Evolutionary conservation across 2,888 invertebrate species (phyloP), one percentile per base, ranked within the genome.

Genomic region (Strigamia crassipes): DNA sequence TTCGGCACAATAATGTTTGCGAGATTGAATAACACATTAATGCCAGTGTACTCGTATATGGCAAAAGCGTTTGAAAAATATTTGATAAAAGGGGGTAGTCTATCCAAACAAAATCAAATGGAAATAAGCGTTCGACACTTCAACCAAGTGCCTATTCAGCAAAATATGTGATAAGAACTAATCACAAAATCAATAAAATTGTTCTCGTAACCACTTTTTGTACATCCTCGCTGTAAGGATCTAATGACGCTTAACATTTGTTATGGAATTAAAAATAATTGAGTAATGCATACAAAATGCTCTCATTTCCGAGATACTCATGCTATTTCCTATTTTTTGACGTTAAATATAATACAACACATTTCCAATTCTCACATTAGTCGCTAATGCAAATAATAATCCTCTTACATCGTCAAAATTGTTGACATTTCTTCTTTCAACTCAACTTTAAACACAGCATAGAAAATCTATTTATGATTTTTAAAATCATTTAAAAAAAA

Each of bases 91-190:
- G 10, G 0, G 13, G 73, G 23, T 1, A 12, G 23, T 2, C 31
- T 31, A 73, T 31, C 73, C 61, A 73, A 73, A n/a, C n/a, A n/a
- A 73, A 73, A 73, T 73, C 73, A 73, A 73, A 73, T 73, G 23
- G 27, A 31, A 73, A 27, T 73, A 27, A 15, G 31, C 12, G 5
- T 13, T 27, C 73, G 31, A 73, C 27, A 73, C n/a, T 73, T 2
- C 73, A 73, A 73, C 73, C 56, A 56, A 56, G 21, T 73, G 73
- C 31, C 73, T 73, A 73, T 73, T 73, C 73, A 73, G 73, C 73
- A 73, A 31, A 9, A 8, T 27, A 73, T 31, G 73, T 73, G 73
- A 73, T 73, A 73, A 73, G 73, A 73, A 27, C 31, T 73, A 73
- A 73, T 73, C 73, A 73, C 13, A 73, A 73, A 73, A 73, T 73